Percentiles rank a stretch among this genome's conserved stretches.
Conservation (phyloP, 2,888 invertebrate genomes). For the Venusia cambrica region DNA sequence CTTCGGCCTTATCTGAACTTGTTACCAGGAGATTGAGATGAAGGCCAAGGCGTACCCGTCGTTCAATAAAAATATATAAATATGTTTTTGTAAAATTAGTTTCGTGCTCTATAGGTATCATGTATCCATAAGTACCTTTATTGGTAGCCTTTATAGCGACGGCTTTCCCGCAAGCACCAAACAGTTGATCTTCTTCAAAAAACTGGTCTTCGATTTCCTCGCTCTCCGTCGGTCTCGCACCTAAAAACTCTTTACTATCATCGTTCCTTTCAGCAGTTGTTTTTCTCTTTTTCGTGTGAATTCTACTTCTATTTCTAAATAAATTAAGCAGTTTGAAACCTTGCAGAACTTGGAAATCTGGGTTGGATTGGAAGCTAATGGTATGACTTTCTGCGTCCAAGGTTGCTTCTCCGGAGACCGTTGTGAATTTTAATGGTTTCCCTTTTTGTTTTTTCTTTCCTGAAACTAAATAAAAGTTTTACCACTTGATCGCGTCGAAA, state of each 20-base stretch:
- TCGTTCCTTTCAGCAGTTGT: constrained; percentile 43
- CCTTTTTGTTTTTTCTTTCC: constrained; percentile 22
- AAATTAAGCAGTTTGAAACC: constrained; percentile 67
- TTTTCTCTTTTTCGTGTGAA: constrained; percentile 36
- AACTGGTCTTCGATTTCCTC: constrained; percentile 34
- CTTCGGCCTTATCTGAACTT: too few relatives aligned
- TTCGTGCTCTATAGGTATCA: too few relatives aligned
- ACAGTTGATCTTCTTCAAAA: constrained; percentile 43
- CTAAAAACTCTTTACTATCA: constrained; percentile 37
- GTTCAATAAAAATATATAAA: too few relatives aligned
- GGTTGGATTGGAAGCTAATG: constrained; percentile 59
- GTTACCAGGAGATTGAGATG: too few relatives aligned
- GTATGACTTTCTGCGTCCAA: constrained; percentile 50
- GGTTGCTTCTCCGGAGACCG: constrained; percentile 36
- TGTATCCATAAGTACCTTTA: constrained; percentile 16
- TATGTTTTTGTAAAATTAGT: too few relatives aligned
- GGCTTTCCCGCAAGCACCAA: constrained; percentile 52
- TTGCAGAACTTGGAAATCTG: constrained; percentile 64
- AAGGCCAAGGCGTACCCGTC: too few relatives aligned
- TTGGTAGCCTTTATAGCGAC: constrained; percentile 19
- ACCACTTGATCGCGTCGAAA: too few relatives aligned
- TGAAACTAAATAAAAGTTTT: constrained; percentile 14
- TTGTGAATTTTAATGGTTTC: constrained; percentile 45
- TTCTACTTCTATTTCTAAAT: constrained; percentile 46
- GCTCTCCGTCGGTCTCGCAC: constrained; percentile 28